A percentile compares a stretch with the other conserved stretches of the same genome.
Conservation (phyloP, 2,113 vertebrate genomes). For the Leptobrachium ailaonicum region DNA sequence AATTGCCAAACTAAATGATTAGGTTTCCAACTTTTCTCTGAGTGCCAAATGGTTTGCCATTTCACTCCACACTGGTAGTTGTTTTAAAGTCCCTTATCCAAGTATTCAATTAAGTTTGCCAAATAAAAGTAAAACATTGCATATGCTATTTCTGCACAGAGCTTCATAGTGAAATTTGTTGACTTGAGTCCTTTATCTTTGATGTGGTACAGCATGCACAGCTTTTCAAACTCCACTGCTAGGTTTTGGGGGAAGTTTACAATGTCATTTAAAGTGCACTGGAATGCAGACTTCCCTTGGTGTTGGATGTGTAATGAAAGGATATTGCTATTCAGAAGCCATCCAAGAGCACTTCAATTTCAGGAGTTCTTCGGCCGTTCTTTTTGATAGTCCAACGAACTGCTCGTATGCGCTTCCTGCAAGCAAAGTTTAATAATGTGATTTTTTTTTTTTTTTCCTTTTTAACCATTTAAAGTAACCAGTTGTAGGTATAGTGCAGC, state of each 20-base stretch:
- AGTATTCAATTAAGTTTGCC: slow-evolving; percentile 60
- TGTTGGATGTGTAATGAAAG: not conserved
- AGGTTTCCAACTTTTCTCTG: slow-evolving; percentile 59
- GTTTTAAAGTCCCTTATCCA: slow-evolving; percentile 53
- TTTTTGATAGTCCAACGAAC: not conserved
- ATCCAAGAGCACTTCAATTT: not conserved
- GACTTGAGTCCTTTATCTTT: slow-evolving; percentile 17
- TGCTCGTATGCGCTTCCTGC: slow-evolving; percentile 24
- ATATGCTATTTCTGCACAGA: slow-evolving; percentile 24
- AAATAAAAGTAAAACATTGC: slow-evolving; percentile 47
- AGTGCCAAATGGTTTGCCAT: slow-evolving; percentile 63
- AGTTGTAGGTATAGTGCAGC: slow-evolving; percentile 89
- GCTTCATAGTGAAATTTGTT: slow-evolving; percentile 37
- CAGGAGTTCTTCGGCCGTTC: not conserved
- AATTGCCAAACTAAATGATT: slow-evolving; percentile 65
- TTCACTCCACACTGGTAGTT: slow-evolving; percentile 55
- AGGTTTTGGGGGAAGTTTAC: not conserved
- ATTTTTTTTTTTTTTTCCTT: slow-evolving; percentile 14
- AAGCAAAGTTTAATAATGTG: not conserved
- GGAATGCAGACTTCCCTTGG: not conserved
- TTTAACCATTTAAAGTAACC: slow-evolving; percentile 76
- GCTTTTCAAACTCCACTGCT: not conserved
- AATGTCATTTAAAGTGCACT: not conserved
- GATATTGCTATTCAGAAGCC: not conserved
- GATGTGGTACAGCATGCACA: not conserved